Base-by-base conservation (phyloP, 35 echinoderm and acorn worm species). In the Eucidaris tribuloides region DNA sequence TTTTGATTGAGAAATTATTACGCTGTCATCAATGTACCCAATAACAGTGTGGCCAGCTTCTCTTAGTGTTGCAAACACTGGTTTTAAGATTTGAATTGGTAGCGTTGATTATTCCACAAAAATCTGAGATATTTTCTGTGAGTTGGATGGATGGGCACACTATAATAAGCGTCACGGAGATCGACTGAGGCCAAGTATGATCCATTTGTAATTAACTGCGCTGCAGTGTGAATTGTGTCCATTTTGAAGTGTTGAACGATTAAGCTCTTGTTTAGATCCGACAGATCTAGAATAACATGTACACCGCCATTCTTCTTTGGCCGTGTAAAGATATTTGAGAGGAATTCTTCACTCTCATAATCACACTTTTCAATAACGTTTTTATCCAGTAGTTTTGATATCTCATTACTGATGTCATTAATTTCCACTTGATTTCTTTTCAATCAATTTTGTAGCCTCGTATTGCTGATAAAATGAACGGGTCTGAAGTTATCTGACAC, bases 21-120 rank as follows among this genome's bases (percentile, higher is more conserved):
- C 4, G 13, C 54, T 84, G 42, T 84, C 70, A 78, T 84, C 88
- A 13, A 84, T 46, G 36, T 83, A 77, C 0, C 85, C 72, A 45
- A 89, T 35, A 58, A 81, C 76, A 37, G 44, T 89, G 65, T 85
- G 81, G 0, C 81, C 76, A 49, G 27, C 9, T 40, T 78, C 34
- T 37, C 91, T 65, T n/a, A 89, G 34, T 14, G 27, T 79, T 2
- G 86, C 74, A 55, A 80, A 82, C 20, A 88, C 4, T 17, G 91
- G 85, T 58, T 94, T 94, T 7, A 85, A 27, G 2, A 94, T 22
- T 33, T 84, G 76, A 32, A 94, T 71, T 83, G 76, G 40, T 49
- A 93, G 1, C 83, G 58, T 15, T 40, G 29, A 1, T 55, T 45
- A 9, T 83, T n/a, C 91, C 92, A 94, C 5, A 71, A 11, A 71